These are phyloP conservation scores for Pluvialis apricaria DNA, from an alignment of 2,113 vertebrate genomes.

Conservation along the genomic window DNA sequence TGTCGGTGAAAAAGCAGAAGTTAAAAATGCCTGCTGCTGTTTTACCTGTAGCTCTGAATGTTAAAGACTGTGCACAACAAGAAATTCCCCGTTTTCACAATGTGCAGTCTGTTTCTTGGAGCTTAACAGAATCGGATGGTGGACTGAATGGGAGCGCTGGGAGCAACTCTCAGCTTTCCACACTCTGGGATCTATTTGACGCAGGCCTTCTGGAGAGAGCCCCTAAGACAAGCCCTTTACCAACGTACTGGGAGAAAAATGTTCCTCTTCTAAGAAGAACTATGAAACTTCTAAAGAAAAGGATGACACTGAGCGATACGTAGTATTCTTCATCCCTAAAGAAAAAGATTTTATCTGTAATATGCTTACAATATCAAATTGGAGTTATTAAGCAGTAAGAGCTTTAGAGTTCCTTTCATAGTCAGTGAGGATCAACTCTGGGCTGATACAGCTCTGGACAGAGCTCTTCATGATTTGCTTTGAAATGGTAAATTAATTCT, in stretches of 20 bases:
- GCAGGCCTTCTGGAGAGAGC: background rate
- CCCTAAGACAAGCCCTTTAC: background rate
- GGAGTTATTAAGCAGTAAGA: background rate
- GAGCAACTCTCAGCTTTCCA: background rate
- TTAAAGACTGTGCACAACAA: background rate
- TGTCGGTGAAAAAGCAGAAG: background rate
- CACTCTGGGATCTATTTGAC: background rate
- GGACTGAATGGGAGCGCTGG: background rate
- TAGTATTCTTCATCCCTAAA: background rate
- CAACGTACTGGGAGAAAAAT: background rate
- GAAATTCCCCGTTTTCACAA: accelerated
- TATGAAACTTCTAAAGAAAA: background rate
- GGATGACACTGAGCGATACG: accelerated
- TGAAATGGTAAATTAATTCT: constrained; percentile 12
- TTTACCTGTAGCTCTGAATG: background rate
- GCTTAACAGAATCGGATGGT: background rate
- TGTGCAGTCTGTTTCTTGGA: background rate
- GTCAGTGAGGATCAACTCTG: background rate
- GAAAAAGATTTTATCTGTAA: background rate
- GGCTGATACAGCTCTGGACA: background rate
- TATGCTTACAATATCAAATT: background rate
- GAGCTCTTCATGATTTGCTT: background rate
- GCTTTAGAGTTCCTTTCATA: background rate
- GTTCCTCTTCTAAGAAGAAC: background rate
- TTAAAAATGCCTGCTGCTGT: background rate